Evolutionary conservation across 2,888 invertebrate genomes (phyloP).

Genomic region (Drosophila histrio): DNA sequence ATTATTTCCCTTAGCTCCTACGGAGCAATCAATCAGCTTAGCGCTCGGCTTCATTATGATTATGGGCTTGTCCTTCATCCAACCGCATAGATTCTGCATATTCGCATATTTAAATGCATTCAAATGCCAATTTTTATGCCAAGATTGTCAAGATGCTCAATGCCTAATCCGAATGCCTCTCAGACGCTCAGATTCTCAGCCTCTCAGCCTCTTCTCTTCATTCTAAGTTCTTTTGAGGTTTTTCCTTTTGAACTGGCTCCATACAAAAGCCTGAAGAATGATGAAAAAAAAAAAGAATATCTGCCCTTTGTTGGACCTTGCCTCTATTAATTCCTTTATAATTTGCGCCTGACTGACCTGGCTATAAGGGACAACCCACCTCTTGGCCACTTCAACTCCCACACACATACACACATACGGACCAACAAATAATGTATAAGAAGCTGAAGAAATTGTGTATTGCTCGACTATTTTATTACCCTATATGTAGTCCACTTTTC

Average conservation of each 20-base stretch:
- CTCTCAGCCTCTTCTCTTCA: conserved; percentile 6
- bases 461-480: conserved; percentile 9
- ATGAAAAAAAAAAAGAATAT: conserved; percentile 25
- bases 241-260: conserved; percentile 57
- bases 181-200: neutral
- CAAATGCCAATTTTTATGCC: conserved; percentile 75
- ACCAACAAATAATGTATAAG: conserved; percentile 11
- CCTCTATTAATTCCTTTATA: conserved; percentile 81
- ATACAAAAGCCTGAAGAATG: conserved; percentile 32
- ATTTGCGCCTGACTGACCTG: conserved; percentile 79
- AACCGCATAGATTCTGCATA: conserved; percentile 51
- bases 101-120: conserved; percentile 66
- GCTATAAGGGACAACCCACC: conserved; percentile 52
- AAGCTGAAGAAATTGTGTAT: neutral
- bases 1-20: conserved; percentile 32
- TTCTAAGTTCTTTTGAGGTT: conserved; percentile 54
- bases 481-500: neutral
- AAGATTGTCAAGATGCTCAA: conserved; percentile 59
- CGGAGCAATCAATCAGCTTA: conserved; percentile 73
- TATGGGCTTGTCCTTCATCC: conserved; percentile 55
- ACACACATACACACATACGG: conserved; percentile 14
- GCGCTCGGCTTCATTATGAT: conserved; percentile 71
- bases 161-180: conserved; percentile 52
- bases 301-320: conserved; percentile 56
- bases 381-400: conserved; percentile 46